Base-by-base conservation (phyloP, 2,888 invertebrate species). In the Melipona bicolor region DNA sequence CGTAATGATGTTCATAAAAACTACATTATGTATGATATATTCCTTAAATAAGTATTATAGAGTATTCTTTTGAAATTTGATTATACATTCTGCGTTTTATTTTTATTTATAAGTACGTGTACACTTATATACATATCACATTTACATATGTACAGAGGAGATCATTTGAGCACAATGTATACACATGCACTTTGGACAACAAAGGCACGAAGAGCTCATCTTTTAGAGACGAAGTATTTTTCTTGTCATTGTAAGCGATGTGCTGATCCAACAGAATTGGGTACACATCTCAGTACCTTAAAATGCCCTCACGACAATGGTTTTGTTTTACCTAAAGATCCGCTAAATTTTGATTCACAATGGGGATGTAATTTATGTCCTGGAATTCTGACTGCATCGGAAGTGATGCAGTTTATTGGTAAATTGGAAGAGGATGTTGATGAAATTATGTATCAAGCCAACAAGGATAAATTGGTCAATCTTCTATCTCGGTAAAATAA, bases 171-270 rank as follows among this genome's bases (percentile, higher is more conserved):
- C 15, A 98, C 98, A 1, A 97, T 97, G 96, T 98, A 98, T 90
- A 98, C 98, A 9, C 98, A 98, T 92, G 97, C 97, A 17, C 94
- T 98, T 82, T 98, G 98, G 98, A 97, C 98, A 2, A 98, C 98
- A 0, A 97, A 97, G 93, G 96, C 97, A 59, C 96, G 98, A 87
- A 96, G 97, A 83, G 97, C 97, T 88, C 98, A 98, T 95, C 95
- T 98, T 36, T 95, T 95, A 87, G 96, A 97, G 82, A 97, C 97
- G 0, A 98, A 98, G 94, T 97, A 97, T 92, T 98, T 98, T 89
- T 94, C 95, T 1, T 98, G 98, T 87, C 95, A 95, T 88, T 98
- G 98, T 93, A 93, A 95, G 75, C 96, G 98, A 86, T 98, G 98
- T 90, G 94, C 95, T 61, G 98, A 98, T 94, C 97, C 97, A n/a